Evolutionary conservation across 2,113 vertebrate genomes (phyloP).

Genomic region (Oenanthe melanoleuca): DNA sequence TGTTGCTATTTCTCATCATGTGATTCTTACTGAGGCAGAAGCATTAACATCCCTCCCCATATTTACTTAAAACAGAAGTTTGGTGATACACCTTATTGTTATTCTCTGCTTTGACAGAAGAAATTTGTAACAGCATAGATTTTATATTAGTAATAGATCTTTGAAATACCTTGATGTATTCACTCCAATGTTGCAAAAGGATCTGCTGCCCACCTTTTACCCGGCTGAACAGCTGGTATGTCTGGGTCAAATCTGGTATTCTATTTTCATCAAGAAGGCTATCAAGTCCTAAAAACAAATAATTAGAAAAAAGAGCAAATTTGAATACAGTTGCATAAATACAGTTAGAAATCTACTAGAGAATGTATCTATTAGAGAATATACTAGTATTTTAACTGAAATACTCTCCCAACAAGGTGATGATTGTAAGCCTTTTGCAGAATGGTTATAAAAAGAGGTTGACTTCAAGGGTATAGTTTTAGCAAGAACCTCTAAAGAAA

Average conservation of each 20-base stretch:
- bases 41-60: neutral
- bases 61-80: neutral
- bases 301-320: neutral
- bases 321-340: neutral
- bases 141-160: neutral
- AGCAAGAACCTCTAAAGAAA: neutral
- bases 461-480: neutral
- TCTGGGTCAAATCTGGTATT: conserved; percentile 79
- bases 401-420: neutral
- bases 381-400: neutral
- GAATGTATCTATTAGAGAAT: neutral
- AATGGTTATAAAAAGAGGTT: neutral
- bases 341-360: neutral
- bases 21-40: neutral
- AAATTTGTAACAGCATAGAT: neutral
- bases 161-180: conserved; percentile 82
- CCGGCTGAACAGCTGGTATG: conserved; percentile 82
- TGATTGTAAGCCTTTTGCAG: neutral
- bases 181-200: conserved; percentile 82
- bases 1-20: neutral
- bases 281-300: conserved; percentile 73
- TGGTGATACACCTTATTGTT: neutral
- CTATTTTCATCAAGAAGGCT: conserved; percentile 81
- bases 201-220: conserved; percentile 81
- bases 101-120: neutral